These are phyloP conservation scores for Mycogona germanica DNA, from an alignment of 2,888 invertebrate genomes.

Conservation along the genomic window DNA sequence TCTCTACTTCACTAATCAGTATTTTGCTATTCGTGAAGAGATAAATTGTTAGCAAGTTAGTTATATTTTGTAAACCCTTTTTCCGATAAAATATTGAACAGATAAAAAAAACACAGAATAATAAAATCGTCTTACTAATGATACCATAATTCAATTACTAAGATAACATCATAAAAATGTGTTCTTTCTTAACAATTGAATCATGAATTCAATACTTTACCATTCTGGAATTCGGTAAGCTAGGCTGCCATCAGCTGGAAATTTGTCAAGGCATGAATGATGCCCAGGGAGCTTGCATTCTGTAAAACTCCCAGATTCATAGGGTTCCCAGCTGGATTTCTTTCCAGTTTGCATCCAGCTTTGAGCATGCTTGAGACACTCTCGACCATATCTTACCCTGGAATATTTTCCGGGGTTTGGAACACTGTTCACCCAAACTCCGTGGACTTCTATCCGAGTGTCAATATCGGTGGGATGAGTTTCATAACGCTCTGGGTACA, in stretches of 20 bases:
- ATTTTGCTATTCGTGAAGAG: no score
- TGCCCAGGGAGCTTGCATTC: conserved; percentile 24
- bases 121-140: no score
- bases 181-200: not conserved
- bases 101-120: no score
- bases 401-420: conserved; percentile 29
- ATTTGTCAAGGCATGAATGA: conserved; percentile 29
- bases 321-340: conserved; percentile 26
- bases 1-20: no score
- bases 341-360: conserved; percentile 27
- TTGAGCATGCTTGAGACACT: conserved; percentile 29
- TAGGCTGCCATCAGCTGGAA: conserved; percentile 29
- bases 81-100: no score
- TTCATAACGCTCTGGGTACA: not conserved
- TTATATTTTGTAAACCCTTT: no score
- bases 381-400: conserved; percentile 29
- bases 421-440: conserved; percentile 27
- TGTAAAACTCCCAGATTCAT: conserved; percentile 26
- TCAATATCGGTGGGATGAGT: not conserved
- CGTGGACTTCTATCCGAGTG: conserved; percentile 27
- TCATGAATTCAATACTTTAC: not conserved
- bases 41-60: no score
- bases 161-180: no score
- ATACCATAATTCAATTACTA: no score
- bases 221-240: not conserved